A percentile compares a stretch with the other conserved stretches of the same genome.
phyloP scores from a whole-genome alignment of 2,113 vertebrate genomes.

The Dipodomys ordii region DNA sequence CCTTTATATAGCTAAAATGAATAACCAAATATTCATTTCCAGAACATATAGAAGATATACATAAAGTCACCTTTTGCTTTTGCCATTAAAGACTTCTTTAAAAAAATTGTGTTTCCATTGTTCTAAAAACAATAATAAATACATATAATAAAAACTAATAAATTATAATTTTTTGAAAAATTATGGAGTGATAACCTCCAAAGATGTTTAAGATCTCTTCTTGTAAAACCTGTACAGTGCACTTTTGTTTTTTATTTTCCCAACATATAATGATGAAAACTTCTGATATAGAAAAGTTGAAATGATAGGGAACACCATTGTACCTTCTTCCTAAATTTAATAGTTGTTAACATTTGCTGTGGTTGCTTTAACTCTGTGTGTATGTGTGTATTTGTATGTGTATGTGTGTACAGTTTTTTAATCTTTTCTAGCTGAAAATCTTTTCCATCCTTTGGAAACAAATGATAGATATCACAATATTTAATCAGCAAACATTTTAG shows the following conservation, averaged over 20 bases:
- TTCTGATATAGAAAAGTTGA: background rate
- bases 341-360: background rate
- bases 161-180: background rate
- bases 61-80: conserved; percentile 31
- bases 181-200: background rate
- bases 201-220: conserved; percentile 16
- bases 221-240: background rate
- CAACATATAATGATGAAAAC: conserved; percentile 25
- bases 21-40: background rate
- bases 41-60: background rate
- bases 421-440: background rate
- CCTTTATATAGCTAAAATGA: conserved; percentile 23
- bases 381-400: background rate
- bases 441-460: conserved; percentile 9
- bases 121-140: conserved; percentile 1
- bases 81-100: background rate
- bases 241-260: conserved; percentile 36
- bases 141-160: no score
- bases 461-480: conserved; percentile 11
- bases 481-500: conserved; percentile 44
- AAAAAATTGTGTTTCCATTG: background rate
- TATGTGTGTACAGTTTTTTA: background rate
- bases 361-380: background rate
- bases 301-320: background rate
- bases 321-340: background rate